A percentile compares a stretch with the other conserved stretches of the same genome.
phyloP scores from a whole-genome alignment of 2,113 vertebrate species.

The Eurystomus gularis region DNA sequence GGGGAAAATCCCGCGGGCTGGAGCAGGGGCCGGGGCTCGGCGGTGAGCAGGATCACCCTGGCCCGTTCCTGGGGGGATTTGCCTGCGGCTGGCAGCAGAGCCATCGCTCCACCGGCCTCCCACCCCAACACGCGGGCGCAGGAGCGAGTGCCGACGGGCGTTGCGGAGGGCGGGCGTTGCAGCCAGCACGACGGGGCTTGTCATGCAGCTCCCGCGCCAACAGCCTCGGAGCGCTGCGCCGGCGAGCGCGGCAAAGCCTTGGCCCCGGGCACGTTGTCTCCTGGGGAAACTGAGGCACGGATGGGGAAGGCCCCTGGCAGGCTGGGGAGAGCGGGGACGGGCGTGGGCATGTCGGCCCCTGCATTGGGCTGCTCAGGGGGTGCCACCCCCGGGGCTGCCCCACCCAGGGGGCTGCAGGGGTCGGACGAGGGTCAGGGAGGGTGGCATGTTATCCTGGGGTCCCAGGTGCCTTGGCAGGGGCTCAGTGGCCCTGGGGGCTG shows the following conservation, averaged over 20 bases:
- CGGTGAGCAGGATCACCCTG: too few relatives aligned
- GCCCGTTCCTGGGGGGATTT: not conserved
- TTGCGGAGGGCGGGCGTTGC: not conserved
- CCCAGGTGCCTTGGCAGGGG: not conserved
- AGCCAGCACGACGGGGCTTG: not conserved
- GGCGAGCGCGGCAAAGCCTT: not conserved
- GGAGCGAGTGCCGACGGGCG: not conserved
- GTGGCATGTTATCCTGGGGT: not conserved
- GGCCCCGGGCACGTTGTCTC: conserved; percentile 1
- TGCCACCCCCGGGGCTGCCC: too few relatives aligned
- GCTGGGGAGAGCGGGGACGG: not conserved
- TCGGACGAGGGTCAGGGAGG: not conserved
- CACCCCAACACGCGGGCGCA: not conserved
- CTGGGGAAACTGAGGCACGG: conserved; percentile 14
- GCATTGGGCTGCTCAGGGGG: not conserved
- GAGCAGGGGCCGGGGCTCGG: not conserved
- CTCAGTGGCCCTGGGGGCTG: not conserved
- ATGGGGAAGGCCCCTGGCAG: not conserved
- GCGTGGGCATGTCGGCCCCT: fast-evolving
- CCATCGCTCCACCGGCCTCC: fast-evolving
- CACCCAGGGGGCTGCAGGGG: not conserved
- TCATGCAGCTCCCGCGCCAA: not conserved
- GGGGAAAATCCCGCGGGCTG: not conserved
- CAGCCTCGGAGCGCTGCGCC: not conserved
- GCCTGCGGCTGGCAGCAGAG: not conserved